These are phyloP conservation scores for Neodon shergylaensis DNA, from an alignment of 2,113 vertebrate species.

Conservation along the genomic window DNA sequence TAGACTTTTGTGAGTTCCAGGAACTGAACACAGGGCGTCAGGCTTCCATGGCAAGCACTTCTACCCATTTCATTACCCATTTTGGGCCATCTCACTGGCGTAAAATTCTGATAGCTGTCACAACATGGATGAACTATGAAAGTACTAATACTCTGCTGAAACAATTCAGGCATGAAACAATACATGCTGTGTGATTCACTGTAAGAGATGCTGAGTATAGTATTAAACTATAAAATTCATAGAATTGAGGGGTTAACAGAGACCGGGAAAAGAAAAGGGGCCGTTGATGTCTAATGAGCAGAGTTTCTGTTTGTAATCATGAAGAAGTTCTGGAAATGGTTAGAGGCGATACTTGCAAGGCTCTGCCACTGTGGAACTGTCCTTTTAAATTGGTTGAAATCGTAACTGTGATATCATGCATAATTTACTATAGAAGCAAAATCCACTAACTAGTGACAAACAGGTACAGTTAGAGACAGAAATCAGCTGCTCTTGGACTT, in stretches of 20 bases:
- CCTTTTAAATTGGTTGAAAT: neutral
- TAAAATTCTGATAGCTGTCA: neutral
- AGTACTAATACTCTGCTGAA: conserved; percentile 1
- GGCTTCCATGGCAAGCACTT: neutral
- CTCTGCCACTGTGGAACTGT: neutral
- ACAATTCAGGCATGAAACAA: neutral
- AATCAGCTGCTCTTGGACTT: neutral
- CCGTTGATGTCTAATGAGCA: neutral
- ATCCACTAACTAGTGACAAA: neutral
- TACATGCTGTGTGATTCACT: neutral
- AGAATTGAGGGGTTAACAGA: neutral
- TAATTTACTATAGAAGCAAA: conserved; percentile 18
- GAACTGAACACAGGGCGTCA: neutral
- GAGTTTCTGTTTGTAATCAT: conserved; percentile 8
- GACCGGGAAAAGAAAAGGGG: no score
- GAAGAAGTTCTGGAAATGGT: neutral
- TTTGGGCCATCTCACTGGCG: neutral
- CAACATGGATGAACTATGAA: conserved; percentile 17
- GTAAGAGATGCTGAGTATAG: neutral
- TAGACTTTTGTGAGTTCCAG: neutral
- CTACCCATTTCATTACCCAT: no score
- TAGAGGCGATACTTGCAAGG: neutral
- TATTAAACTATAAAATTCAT: neutral
- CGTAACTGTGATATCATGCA: neutral
- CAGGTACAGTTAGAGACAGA: conserved; percentile 15